phyloP scores from a whole-genome alignment of 2,888 invertebrate species.

The Gandaritis pyraliata region DNA sequence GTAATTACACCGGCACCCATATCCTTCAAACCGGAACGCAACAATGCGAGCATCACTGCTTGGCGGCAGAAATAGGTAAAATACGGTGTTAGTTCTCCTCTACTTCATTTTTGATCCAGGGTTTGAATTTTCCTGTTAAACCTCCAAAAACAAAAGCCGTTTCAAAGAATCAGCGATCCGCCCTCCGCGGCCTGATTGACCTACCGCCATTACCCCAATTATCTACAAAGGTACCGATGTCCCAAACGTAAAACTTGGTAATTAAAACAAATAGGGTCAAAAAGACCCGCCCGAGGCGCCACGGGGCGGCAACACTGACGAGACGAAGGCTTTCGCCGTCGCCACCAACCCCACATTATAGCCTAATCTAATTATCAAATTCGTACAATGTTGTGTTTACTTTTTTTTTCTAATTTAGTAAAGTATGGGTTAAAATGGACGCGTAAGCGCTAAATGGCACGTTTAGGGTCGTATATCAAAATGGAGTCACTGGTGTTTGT shows the following conservation, averaged over 20 bases:
- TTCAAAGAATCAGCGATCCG: slow-evolving; percentile 51
- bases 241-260: slow-evolving; percentile 68
- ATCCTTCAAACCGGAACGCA: no score
- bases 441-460: slow-evolving; percentile 84
- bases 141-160: slow-evolving; percentile 23
- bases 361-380: slow-evolving; percentile 84
- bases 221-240: slow-evolving; percentile 54
- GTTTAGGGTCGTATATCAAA: slow-evolving; percentile 82
- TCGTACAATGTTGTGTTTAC: slow-evolving; percentile 84
- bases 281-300: slow-evolving; percentile 80
- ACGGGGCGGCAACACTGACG: slow-evolving; percentile 66
- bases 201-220: slow-evolving; percentile 40
- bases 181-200: slow-evolving; percentile 49
- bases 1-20: no score
- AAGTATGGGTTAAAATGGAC: slow-evolving; percentile 82
- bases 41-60: no score
- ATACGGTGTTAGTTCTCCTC: no score
- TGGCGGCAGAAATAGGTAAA: no score
- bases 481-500: slow-evolving; percentile 71
- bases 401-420: slow-evolving; percentile 81
- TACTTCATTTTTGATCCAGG: no score
- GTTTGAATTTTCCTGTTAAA: slow-evolving; percentile 20
- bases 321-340: slow-evolving; percentile 69
- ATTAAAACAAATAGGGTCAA: slow-evolving; percentile 85
- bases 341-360: slow-evolving; percentile 81